phyloP scores from a whole-genome alignment of 2,888 invertebrate genomes.

The Drosophila anomalata region DNA sequence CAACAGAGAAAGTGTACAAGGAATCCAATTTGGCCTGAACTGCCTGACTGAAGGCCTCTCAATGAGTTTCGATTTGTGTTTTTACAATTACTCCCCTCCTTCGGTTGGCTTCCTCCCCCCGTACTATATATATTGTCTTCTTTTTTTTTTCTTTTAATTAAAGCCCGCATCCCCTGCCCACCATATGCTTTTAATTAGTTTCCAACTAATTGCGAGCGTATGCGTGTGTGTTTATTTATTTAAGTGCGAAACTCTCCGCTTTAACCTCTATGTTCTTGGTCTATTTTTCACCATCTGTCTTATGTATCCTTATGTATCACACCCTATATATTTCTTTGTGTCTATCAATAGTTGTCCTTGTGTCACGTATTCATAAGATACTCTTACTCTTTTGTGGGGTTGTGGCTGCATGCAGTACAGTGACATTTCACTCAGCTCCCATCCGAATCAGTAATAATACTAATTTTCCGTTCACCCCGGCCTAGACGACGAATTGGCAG shows the following conservation, averaged over 20 bases:
- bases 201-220: slow-evolving; percentile 31
- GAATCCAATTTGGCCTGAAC: slow-evolving; percentile 1
- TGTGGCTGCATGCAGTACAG: slow-evolving; percentile 36
- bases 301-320: slow-evolving; percentile 23
- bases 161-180: slow-evolving; percentile 30
- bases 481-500: slow-evolving; percentile 86
- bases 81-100: slow-evolving; percentile 5
- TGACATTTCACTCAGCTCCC: neutral
- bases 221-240: slow-evolving; percentile 9
- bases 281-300: slow-evolving; percentile 1
- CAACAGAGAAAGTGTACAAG: neutral
- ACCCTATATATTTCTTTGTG: slow-evolving; percentile 8
- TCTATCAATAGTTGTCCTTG: slow-evolving; percentile 26
- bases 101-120: slow-evolving; percentile 11
- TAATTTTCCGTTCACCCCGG: slow-evolving; percentile 23
- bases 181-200: slow-evolving; percentile 39
- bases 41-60: neutral
- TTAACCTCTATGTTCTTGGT: slow-evolving; percentile 8
- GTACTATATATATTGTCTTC: neutral
- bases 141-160: slow-evolving; percentile 12
- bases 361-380: slow-evolving; percentile 27
- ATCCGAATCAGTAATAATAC: slow-evolving; percentile 4
- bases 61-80: slow-evolving; percentile 24
- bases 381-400: slow-evolving; percentile 26
- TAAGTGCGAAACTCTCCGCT: slow-evolving; percentile 7